A percentile compares a stretch with the other conserved stretches of the same genome.
phyloP scores from a whole-genome alignment of 2,888 invertebrate genomes.

The Amphipyra tragopoginis region DNA sequence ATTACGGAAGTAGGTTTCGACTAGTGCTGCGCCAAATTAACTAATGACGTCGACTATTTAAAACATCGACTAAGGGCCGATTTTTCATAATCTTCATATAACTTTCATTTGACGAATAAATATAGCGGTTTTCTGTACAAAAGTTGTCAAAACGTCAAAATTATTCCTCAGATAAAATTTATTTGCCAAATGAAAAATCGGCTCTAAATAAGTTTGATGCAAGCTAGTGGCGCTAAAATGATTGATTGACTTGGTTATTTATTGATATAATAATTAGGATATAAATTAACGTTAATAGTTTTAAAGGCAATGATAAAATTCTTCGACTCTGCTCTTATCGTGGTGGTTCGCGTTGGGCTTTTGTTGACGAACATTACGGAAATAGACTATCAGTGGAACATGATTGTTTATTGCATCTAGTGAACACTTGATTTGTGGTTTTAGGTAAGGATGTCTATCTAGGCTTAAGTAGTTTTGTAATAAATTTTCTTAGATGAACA shows the following conservation, averaged over 20 bases:
- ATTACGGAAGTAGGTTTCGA: slow-evolving; percentile 45
- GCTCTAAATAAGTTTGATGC: background rate
- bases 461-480: slow-evolving; percentile 4
- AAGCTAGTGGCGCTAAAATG: slow-evolving; percentile 21
- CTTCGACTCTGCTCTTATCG: slow-evolving; percentile 47
- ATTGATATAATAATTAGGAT: slow-evolving; percentile 30
- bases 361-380: slow-evolving; percentile 50
- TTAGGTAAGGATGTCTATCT: slow-evolving; percentile 18
- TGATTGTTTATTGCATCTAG: slow-evolving; percentile 45
- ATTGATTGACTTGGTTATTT: slow-evolving; percentile 17
- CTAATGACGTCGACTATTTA: slow-evolving; percentile 10
- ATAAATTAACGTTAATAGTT: slow-evolving; percentile 48
- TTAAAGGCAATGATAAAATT: slow-evolving; percentile 51
- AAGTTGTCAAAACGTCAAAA: too few species aligned
- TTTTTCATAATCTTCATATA: too few species aligned
- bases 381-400: slow-evolving; percentile 44
- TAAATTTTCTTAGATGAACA: background rate
- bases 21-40: slow-evolving; percentile 21
- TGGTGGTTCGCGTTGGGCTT: slow-evolving; percentile 34
- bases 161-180: too few species aligned
- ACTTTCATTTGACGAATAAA: too few species aligned
- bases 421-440: slow-evolving; percentile 44
- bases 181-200: too few species aligned
- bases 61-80: background rate
- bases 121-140: too few species aligned